Base-by-base conservation (phyloP, 1,140 invertebrate species). In the Tyrophagus putrescentiae region DNA sequence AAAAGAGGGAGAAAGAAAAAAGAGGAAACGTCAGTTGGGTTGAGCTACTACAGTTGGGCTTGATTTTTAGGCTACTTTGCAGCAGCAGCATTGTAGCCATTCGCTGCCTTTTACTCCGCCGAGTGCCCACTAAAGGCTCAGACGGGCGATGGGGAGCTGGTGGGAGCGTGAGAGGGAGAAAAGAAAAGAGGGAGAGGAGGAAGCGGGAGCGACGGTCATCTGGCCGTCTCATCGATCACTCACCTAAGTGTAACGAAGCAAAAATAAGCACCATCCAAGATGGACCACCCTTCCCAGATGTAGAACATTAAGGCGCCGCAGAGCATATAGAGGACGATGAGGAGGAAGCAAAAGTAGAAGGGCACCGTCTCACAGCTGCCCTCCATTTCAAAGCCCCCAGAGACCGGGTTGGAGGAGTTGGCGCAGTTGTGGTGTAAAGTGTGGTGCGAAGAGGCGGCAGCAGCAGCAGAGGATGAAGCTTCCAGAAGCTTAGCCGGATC, bases 271-370 rank as follows among this genome's bases (percentile, higher is more conserved):
- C 65, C 67, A 27, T 69, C 73, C 59, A 76, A 66, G 33, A 73
- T 73, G 3, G 65, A 68, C 73, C 74, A 74, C 6, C 67, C 68
- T 60, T 74, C 72, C 60, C 74, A 69, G 11, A 71, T 63, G 3
- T 73, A 70, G 58, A 74, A 75, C 1, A 74, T 62, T 1, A 73
- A 60, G 11, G 71, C 72, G 21, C 74, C 72, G 21, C 69, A 68
- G 23, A 67, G 61, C 29, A 69, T 64, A 57, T 69, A 69, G 9
- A 59, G 57, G 32, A 67, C 57, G 48, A 69, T 44, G 1, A 68
- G 62, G 9, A 68, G 48, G 31, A 68, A 53, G 39, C 66, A 68
- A 3, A 68, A 61, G 4, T 61, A 61, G 9, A 68, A 66, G 32
- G 67, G 67, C 9, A 68, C 66, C 13, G 16, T 42, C 13, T 44